These are phyloP conservation scores for Fistularia commersonii DNA, from an alignment of 2,797 vertebrate species.

Conservation along the genomic window DNA sequence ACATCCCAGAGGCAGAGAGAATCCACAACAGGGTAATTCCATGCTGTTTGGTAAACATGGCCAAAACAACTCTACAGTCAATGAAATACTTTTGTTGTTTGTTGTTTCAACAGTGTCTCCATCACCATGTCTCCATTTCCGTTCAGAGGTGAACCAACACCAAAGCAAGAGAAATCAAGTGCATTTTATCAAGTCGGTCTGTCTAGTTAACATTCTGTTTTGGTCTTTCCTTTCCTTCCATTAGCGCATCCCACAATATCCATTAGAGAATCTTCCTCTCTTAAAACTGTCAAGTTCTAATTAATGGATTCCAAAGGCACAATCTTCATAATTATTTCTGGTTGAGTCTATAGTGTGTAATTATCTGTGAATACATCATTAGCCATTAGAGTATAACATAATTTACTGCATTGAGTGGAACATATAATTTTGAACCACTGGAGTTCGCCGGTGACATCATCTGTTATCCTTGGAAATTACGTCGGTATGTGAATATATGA, in stretches of 20 bases:
- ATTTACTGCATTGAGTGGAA: constrained; percentile 43
- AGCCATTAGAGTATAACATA: constrained; percentile 41
- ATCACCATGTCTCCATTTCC: no score
- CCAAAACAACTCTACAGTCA: no score
- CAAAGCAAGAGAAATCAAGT: background rate
- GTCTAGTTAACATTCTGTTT: constrained; percentile 7
- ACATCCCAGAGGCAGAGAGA: no score
- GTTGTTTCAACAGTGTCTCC: no score
- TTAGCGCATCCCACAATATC: constrained; percentile 24
- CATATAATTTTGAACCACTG: constrained; percentile 35
- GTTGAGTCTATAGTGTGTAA: constrained; percentile 44
- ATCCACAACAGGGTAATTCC: no score
- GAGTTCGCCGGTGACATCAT: background rate
- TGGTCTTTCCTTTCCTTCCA: background rate
- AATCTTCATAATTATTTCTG: constrained; percentile 42
- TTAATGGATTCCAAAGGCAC: constrained; percentile 54
- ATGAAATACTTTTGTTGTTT: no score
- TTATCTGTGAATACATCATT: constrained; percentile 38
- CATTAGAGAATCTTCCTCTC: constrained; percentile 21
- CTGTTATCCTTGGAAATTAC: no score
- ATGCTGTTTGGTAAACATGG: no score
- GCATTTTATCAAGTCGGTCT: constrained; percentile 8
- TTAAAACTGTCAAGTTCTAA: constrained; percentile 49
- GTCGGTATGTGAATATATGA: no score
- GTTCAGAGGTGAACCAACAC: background rate